Evolutionary conservation across 2,797 vertebrate species (phyloP).

Genomic region (Clarias laeviceps): DNA sequence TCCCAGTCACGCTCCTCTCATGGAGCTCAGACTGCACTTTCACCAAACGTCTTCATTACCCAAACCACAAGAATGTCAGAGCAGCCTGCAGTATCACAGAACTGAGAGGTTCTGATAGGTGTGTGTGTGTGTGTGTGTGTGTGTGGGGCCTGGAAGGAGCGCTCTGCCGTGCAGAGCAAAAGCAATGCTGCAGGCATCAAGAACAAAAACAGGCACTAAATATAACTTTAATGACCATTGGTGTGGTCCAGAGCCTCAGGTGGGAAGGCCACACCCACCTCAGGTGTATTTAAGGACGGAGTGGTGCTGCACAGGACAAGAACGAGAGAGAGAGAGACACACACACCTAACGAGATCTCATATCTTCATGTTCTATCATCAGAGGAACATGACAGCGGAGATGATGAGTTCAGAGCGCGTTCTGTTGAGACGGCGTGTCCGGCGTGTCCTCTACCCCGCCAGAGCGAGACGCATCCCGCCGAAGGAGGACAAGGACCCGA

Average conservation of each 20-base stretch:
- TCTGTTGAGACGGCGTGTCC: slow-evolving; percentile 30
- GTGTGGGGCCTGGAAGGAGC: not conserved
- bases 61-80: slow-evolving; percentile 7
- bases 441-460: slow-evolving; percentile 71
- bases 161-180: not conserved
- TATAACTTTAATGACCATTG: slow-evolving; percentile 45
- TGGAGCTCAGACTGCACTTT: not conserved
- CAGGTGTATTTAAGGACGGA: slow-evolving; percentile 53
- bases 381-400: not conserved
- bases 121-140: not conserved
- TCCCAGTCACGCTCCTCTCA: not conserved
- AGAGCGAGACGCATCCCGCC: slow-evolving; percentile 56
- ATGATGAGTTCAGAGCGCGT: slow-evolving; percentile 24
- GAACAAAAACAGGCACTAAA: slow-evolving; percentile 40
- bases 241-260: slow-evolving; percentile 38
- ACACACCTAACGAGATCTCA: no score
- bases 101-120: not conserved
- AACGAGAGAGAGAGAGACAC: not conserved
- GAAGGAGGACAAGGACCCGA: slow-evolving; percentile 64
- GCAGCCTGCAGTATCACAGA: slow-evolving; percentile 10
- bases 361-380: not conserved
- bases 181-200: not conserved
- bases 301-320: slow-evolving; percentile 19
- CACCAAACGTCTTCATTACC: not conserved
- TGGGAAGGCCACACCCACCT: slow-evolving; percentile 47